phyloP scores from a whole-genome alignment of 1,140 invertebrate species.

The Lutraria rhynchaena region DNA sequence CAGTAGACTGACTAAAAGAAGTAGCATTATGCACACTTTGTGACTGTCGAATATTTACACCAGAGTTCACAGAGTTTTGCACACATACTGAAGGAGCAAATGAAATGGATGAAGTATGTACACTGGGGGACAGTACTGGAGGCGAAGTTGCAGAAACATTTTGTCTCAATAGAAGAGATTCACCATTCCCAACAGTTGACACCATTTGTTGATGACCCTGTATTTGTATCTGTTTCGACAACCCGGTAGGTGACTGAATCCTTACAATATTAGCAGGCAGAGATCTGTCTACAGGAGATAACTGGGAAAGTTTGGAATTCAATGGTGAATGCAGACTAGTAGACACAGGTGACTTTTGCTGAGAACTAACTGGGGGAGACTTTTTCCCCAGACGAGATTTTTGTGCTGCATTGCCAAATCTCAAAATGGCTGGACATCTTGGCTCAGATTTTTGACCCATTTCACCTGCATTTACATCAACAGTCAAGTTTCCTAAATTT shows the following conservation, averaged over 20 bases:
- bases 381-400: slow-evolving; percentile 6
- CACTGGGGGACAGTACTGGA: slow-evolving; percentile 14
- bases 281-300: background rate
- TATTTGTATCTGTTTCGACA: background rate
- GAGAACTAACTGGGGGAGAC: slow-evolving; percentile 1
- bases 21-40: background rate
- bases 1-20: slow-evolving; percentile 1
- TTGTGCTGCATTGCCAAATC: background rate
- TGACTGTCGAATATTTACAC: slow-evolving; percentile 19
- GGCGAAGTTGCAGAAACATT: background rate
- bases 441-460: slow-evolving; percentile 18
- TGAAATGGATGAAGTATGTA: slow-evolving; percentile 1
- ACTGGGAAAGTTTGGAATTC: background rate
- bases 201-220: slow-evolving; percentile 22
- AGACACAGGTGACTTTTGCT: slow-evolving; percentile 1
- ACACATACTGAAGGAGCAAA: background rate
- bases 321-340: background rate
- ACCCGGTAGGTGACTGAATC: slow-evolving; percentile 23
- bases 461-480: slow-evolving; percentile 7
- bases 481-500: background rate
- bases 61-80: slow-evolving; percentile 5
- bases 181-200: background rate
- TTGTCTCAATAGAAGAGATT: background rate
- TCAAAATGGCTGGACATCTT: slow-evolving; percentile 21
- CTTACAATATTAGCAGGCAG: slow-evolving; percentile 13